Evolutionary conservation across 2,888 invertebrate genomes (phyloP).

Genomic region (Drosophila quasianomalipes): DNA sequence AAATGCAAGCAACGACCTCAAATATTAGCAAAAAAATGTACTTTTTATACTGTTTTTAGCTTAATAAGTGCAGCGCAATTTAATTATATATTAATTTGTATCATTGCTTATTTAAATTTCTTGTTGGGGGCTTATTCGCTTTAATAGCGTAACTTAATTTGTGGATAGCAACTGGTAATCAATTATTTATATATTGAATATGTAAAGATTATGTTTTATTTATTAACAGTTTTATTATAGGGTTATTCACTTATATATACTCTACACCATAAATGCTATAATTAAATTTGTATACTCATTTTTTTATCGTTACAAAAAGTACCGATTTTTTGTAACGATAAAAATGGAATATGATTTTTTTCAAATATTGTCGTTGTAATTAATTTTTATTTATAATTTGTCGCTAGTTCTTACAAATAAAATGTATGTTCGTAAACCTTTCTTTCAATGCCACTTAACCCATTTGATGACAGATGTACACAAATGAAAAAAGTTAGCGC

Average conservation of each 20-base stretch:
- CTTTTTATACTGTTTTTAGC: neutral
- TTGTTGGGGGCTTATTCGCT: neutral
- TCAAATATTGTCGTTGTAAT: neutral
- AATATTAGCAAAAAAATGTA: neutral
- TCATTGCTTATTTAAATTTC: neutral
- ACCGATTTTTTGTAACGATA: no score
- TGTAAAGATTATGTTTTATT: neutral
- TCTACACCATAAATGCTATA: neutral
- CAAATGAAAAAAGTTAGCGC: neutral
- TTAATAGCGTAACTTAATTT: neutral
- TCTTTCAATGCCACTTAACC: no score
- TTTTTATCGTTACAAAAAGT: neutral
- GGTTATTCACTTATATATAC: neutral
- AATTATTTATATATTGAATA: neutral
- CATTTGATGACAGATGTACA: neutral
- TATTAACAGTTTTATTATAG: neutral
- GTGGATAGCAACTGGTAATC: neutral
- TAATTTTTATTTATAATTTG: neutral
- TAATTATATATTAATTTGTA: neutral
- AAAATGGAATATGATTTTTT: neutral
- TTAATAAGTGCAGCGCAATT: conserved; percentile 1
- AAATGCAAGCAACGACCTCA: conserved; percentile 11
- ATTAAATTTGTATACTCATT: neutral
- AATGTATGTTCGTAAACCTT: neutral
- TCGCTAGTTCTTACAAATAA: neutral